These are phyloP conservation scores for Philhelius pedissequus DNA, from an alignment of 2,888 invertebrate species.

Conservation along the genomic window DNA sequence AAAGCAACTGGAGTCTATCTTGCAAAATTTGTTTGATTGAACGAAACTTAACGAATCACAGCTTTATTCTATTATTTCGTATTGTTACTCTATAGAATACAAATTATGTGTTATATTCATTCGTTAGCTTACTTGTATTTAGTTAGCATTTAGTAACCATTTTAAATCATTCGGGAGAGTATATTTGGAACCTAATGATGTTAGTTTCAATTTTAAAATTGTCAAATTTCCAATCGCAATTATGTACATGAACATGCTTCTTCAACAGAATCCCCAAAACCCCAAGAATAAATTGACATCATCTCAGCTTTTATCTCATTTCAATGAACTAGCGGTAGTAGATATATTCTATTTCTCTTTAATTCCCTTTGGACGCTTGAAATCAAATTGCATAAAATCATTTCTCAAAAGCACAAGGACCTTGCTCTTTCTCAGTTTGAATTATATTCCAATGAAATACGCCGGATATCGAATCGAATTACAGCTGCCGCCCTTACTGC, in stretches of 20 bases:
- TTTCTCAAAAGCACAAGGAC: background rate
- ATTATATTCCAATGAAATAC: background rate
- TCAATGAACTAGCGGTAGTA: background rate
- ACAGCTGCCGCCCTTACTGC: background rate
- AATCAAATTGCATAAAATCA: background rate
- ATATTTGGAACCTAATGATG: no score
- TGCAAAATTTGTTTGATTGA: no score
- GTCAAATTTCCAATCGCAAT: background rate
- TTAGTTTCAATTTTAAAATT: background rate
- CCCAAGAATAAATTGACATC: background rate
- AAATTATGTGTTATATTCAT: no score
- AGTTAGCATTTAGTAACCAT: no score
- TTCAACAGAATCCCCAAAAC: background rate
- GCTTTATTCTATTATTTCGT: no score
- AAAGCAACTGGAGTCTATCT: no score
- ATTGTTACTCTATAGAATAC: no score
- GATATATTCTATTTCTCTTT: background rate
- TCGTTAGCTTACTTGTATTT: no score
- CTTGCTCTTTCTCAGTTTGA: background rate
- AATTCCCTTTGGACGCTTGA: background rate
- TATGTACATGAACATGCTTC: background rate
- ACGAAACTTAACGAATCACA: no score
- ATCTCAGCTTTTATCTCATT: background rate
- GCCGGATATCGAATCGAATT: background rate
- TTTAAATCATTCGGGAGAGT: no score